phyloP scores from a whole-genome alignment of 2,113 vertebrate species.

The Pelusios castaneus region DNA sequence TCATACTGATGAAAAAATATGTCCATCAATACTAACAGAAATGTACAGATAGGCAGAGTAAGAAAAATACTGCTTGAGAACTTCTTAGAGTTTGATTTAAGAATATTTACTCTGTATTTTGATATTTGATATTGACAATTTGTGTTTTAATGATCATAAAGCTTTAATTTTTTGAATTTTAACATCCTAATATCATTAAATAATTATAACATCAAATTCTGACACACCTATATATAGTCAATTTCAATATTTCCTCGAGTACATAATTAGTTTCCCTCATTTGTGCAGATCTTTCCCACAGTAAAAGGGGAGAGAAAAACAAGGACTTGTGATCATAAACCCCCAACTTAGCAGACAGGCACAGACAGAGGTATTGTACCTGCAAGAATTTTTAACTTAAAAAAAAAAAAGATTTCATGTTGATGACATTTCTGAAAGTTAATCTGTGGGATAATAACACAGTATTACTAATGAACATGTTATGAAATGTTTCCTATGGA shows the following conservation, averaged over 20 bases:
- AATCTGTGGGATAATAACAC: background rate
- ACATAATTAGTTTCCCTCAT: background rate
- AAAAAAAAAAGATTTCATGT: background rate
- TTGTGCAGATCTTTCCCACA: background rate
- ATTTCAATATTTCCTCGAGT: background rate
- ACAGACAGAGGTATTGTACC: background rate
- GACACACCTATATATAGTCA: background rate
- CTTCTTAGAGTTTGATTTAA: background rate
- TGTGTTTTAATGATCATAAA: background rate
- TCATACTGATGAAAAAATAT: background rate
- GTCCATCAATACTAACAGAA: background rate
- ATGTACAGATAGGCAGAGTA: background rate
- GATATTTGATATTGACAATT: background rate
- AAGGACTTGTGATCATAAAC: too few relatives aligned
- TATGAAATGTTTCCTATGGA: background rate
- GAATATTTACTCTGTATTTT: background rate
- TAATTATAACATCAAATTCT: background rate
- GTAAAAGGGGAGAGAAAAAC: background rate
- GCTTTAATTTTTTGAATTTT: background rate
- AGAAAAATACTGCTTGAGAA: background rate
- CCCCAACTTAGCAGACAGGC: background rate
- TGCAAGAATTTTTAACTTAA: accelerated
- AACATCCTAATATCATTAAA: background rate
- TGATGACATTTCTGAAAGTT: background rate
- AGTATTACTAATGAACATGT: background rate